Evolutionary conservation across 1,140 invertebrate species (phyloP), one percentile per base, ranked within the genome.

Genomic region (Drosophila busckii): DNA sequence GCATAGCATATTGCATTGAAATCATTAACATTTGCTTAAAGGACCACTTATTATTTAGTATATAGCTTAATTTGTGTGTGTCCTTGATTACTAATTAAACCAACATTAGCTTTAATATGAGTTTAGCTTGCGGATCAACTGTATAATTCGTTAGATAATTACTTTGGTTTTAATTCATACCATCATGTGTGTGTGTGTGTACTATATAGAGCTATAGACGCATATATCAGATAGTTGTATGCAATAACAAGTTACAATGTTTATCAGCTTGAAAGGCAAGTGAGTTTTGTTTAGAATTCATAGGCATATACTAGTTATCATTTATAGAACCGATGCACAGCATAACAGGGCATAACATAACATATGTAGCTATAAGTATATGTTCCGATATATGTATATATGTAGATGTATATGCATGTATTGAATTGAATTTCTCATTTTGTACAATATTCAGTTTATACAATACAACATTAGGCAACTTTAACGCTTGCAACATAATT

Each of bases 91-190:
- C 68, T 61, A 69, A 49, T 67, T 40, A 84, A 84, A 48, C 65
- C 71, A 84, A 78, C 78, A 73, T 70, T 69, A 62, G 70, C 76
- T 83, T 83, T 58, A 58, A 75, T 67, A 70, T 69, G 52, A 48
- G 23, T 63, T 42, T 44, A 45, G n/a, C n/a, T n/a, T 67, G 26
- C 49, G 8, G 25, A 46, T 41, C 6, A 41, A 32, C 40, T 54
- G 41, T 40, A 37, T 38, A 34, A 40, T 58, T 19, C 13, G 12
- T 31, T 40, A 50, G 67, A 65, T 61, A 50, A 46, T 22, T 19
- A 46, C 38, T 40, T 40, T 41, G 9, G 5, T 48, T 44, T 53
- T n/a, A 10, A n/a, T n/a, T n/a, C n/a, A n/a, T 28, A 6, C 16
- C 7, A 5, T 26, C 15, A 23, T 35, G 9, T 8, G 10, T 22